Percentiles rank a stretch among this genome's conserved stretches.
These are phyloP conservation scores for Rhagonycha fulva DNA, from an alignment of 2,888 invertebrate species.

Conservation along the genomic window DNA sequence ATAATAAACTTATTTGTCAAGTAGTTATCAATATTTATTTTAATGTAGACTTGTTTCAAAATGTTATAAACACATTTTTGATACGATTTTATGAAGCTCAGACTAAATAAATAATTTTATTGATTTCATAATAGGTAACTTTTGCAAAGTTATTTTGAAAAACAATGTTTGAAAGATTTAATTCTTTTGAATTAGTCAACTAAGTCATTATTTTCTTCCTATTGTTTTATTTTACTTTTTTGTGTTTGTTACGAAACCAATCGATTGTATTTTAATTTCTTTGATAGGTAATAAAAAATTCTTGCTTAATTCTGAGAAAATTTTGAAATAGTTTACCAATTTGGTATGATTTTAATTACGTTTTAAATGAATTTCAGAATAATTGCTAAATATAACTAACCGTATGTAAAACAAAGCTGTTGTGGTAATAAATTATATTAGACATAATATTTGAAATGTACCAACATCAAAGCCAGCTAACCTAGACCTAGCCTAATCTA, in stretches of 20 bases:
- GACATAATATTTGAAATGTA: neutral
- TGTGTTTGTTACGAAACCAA: neutral
- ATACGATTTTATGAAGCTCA: neutral
- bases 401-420: neutral
- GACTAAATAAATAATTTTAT: neutral
- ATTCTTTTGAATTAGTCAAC: neutral
- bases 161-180: neutral
- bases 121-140: neutral
- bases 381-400: neutral
- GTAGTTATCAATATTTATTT: neutral
- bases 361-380: neutral
- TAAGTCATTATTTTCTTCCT: neutral
- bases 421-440: neutral
- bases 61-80: neutral
- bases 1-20: neutral
- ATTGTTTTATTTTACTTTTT: neutral
- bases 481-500: constrained; percentile 20
- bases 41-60: neutral
- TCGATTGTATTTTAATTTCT: neutral
- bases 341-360: neutral
- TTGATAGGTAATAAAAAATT: neutral
- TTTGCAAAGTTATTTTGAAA: neutral
- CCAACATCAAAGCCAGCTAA: constrained; percentile 10
- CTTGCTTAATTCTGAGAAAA: neutral
- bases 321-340: neutral